Conservation (phyloP, 2,113 vertebrate species). For the Pyxicephalus adspersus region DNA sequence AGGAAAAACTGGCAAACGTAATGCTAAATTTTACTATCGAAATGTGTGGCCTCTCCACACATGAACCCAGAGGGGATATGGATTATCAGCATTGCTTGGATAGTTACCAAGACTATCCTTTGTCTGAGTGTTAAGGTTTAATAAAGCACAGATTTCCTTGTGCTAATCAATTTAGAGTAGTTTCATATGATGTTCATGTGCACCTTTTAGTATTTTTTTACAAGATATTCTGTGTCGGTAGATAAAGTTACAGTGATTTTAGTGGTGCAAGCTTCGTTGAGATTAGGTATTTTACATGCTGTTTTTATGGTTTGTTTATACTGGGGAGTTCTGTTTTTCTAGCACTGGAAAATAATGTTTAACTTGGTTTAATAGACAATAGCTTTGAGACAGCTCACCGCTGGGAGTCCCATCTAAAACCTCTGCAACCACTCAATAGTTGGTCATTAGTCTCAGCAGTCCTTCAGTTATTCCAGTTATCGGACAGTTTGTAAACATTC, state of each 20-base stretch:
- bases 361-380: constrained; percentile 14
- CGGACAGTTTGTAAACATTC: neutral
- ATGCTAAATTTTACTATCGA: constrained; percentile 22
- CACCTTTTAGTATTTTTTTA: constrained; percentile 9
- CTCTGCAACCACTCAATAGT: neutral
- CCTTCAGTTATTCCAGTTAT: neutral
- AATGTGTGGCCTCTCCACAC: constrained; percentile 43
- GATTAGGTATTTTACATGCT: constrained; percentile 40
- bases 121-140: constrained; percentile 33
- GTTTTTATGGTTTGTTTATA: constrained; percentile 40
- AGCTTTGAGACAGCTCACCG: neutral
- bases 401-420: constrained; percentile 2
- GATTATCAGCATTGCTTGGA: constrained; percentile 41
- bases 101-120: constrained; percentile 34
- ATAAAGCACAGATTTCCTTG: constrained; percentile 46
- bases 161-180: constrained; percentile 25
- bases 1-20: neutral
- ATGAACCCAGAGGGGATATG: constrained; percentile 14
- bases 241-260: constrained; percentile 45
- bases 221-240: constrained; percentile 1
- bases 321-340: constrained; percentile 27
- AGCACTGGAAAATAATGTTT: constrained; percentile 10
- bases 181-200: constrained; percentile 20
- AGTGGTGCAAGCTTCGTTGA: constrained; percentile 25
- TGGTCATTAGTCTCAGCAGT: neutral